Base-by-base conservation (phyloP, 2,113 vertebrate genomes). In the Taxidea taxus region DNA sequence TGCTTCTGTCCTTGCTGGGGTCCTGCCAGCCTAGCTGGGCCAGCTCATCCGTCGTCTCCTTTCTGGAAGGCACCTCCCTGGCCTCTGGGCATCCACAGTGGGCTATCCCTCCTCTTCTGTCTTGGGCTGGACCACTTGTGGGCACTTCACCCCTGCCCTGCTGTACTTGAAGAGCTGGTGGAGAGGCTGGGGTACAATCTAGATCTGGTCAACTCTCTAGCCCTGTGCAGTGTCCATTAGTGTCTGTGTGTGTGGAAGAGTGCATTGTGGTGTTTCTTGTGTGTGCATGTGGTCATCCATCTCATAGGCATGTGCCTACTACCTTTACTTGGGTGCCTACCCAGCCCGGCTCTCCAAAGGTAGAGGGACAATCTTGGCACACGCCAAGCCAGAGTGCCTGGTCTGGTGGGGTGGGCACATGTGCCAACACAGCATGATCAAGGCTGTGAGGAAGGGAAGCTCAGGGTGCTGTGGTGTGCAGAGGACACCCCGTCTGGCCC, bases 281-380 rank as follows among this genome's bases (percentile, higher is more conserved):
- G 25, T 12, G 3, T 7, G 21, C 23, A 0, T 3, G 5, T 12
- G n/a, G 0, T 4, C 9, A 2, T 80, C 23, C 25, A 3, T 39
- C 16, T 88, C 68, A 42, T 4, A 37, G 66, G 51, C 18, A n/a
- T 9, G 21, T 1, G 2, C 89, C 77, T 4, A 9, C 21, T 29
- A 20, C 66, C n/a, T 42, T 23, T 16, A 37, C 37, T 34, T 25
- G 11, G 85, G 58, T 13, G 29, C 62, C 62, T 31, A 9, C 25
- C 0, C 21, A 89, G 14, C 49, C 68, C 42, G 49, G 58, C 37
- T 75, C 47, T 64, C 42, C 25, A 39, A 11, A 58, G 15, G 27
- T 21, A 2, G 49, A 56, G 18, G 82, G 56, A n/a, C 7, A 6
- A 58, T 21, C 6, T 58, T 58, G 56, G 56, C 56, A 58, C 23